phyloP scores from a whole-genome alignment of 2,113 vertebrate species.

The Pomatostomus ruficeps region DNA sequence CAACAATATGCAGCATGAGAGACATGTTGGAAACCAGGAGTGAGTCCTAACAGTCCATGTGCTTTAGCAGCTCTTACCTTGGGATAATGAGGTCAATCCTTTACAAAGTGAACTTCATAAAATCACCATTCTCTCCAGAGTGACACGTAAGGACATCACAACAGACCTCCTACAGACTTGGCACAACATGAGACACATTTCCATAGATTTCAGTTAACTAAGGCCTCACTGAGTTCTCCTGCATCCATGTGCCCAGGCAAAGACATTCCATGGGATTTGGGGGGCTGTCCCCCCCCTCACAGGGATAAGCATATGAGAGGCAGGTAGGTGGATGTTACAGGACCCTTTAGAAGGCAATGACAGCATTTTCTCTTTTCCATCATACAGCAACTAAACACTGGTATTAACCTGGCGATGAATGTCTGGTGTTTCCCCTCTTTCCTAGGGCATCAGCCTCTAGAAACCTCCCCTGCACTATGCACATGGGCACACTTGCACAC shows the following conservation, averaged over 20 bases:
- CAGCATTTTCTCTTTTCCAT: background rate
- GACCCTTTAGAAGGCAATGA: background rate
- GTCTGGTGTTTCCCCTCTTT: background rate
- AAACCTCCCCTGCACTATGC: background rate
- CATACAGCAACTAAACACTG: background rate
- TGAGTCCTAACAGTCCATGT: background rate
- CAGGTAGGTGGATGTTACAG: background rate
- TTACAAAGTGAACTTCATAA: background rate
- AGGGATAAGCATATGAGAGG: rapidly evolving
- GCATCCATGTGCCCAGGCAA: background rate
- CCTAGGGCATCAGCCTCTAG: background rate
- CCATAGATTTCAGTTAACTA: background rate
- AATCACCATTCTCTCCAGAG: background rate
- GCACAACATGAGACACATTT: background rate
- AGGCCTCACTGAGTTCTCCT: background rate
- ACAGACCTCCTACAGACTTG: background rate
- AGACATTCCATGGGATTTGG: background rate
- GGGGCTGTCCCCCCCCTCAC: rapidly evolving
- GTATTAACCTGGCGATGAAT: background rate
- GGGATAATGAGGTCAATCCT: background rate
- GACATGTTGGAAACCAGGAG: background rate
- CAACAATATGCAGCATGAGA: background rate
- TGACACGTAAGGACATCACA: background rate
- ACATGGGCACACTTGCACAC: background rate
- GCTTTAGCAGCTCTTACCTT: background rate